phyloP scores from a whole-genome alignment of 2,888 invertebrate genomes.

The Scaptomyza flava region DNA sequence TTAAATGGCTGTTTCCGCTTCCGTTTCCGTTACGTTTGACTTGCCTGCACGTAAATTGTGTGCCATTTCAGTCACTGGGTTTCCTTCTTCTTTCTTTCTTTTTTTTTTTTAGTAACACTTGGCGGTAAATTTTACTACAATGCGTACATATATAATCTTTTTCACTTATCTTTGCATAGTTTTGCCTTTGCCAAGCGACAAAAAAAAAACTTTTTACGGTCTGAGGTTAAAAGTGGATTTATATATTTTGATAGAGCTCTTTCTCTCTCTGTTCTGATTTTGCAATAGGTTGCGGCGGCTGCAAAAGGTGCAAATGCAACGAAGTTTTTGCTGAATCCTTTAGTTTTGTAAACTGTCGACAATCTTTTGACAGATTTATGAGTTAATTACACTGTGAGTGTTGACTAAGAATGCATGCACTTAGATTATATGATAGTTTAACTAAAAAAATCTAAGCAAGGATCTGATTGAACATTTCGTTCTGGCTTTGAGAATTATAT shows the following conservation, averaged over 20 bases:
- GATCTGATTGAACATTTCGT: not conserved
- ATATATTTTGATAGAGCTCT: conserved; percentile 52
- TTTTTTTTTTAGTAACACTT: conserved; percentile 33
- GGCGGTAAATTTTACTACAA: conserved; percentile 77
- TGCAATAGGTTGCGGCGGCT: conserved; percentile 39
- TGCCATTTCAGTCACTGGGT: conserved; percentile 45
- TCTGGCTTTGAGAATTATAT: conserved; percentile 1
- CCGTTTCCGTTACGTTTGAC: conserved; percentile 74
- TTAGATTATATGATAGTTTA: not conserved
- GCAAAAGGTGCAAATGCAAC: conserved; percentile 46
- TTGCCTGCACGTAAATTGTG: conserved; percentile 76
- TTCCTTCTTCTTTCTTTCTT: conserved; percentile 9
- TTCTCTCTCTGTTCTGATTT: conserved; percentile 30
- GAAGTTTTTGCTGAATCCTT: conserved; percentile 54
- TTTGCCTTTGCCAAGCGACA: conserved; percentile 47
- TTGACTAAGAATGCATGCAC: not conserved
- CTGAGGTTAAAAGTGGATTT: conserved; percentile 71
- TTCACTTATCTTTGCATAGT: conserved; percentile 77
- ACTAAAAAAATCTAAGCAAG: not conserved
- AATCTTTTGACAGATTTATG: conserved; percentile 70
- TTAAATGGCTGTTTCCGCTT: conserved; percentile 75
- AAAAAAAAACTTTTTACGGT: conserved; percentile 61
- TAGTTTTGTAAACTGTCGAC: conserved; percentile 61
- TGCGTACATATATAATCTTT: conserved; percentile 74
- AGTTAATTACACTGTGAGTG: conserved; percentile 59